Evolutionary conservation across 2,888 invertebrate species (phyloP), one percentile per base, ranked within the genome.

Genomic region (Pterostichus madidus): DNA sequence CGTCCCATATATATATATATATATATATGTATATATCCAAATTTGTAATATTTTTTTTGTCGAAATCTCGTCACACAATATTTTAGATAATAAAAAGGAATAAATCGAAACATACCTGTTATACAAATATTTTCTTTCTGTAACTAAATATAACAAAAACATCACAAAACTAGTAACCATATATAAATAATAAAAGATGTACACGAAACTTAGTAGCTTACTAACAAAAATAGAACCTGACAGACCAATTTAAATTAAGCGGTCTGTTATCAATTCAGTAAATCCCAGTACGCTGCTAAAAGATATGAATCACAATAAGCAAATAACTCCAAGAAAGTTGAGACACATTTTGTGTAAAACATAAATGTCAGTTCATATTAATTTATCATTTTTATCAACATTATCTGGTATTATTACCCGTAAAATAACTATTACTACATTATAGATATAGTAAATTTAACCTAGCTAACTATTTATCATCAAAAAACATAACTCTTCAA

Each of bases 171-270:
- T 3, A 7, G 8, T 17, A 6, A 49, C 11, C 49, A 10, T 5
- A 17, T 56, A 17, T 13, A 56, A 8, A 56, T 17, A 13, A 0
- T 15, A 4, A 56, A 24, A 5, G 2, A 5, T 10, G 56, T 8
- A 56, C 56, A 49, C 13, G 56, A 13, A 15, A 11, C 52, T 13
- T 17, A 56, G 5, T 56, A 17, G 10, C 5, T n/a, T 13, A 56
- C 56, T 56, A 17, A 56, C 56, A 56, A 56, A 56, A 56, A 17
- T 56, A 56, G 56, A 15, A 56, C 56, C 17, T 17, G 52, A 56
- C 56, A 17, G 6, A 56, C n/a, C 5, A 56, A 56, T 56, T 56
- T 56, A 56, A 56, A 56, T 52, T 52, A 52, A 13, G 11, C 52
- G 17, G 13, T 56, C 13, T 56, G 56, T 56, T 56, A 56, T 56